Evolutionary conservation across 2,113 vertebrate species (phyloP).

Genomic region (Xiphophorus couchianus): DNA sequence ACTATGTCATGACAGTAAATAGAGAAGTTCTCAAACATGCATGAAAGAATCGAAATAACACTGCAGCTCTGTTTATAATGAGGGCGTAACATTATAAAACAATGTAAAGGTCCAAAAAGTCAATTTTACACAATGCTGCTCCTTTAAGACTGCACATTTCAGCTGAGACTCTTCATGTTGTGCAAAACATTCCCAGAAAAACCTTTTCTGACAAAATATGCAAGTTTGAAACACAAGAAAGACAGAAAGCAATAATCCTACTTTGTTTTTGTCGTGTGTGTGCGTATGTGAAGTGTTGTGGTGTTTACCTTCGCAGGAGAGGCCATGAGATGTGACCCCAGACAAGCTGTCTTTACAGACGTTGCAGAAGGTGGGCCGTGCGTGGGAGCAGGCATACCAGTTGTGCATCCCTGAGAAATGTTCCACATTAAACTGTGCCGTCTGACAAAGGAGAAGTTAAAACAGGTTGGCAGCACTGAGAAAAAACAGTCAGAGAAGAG

Average conservation of each 20-base stretch:
- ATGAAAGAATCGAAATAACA: no score
- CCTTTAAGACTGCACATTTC: neutral
- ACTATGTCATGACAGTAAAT: no score
- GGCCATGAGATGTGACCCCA: slow-evolving; percentile 97
- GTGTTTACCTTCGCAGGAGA: slow-evolving; percentile 95
- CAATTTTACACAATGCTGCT: no score
- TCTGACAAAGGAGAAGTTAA: slow-evolving; percentile 88
- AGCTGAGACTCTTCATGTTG: neutral
- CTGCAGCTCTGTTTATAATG: no score
- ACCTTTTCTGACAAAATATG: no score
- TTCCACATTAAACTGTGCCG: slow-evolving; percentile 99
- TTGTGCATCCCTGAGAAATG: slow-evolving; percentile 99
- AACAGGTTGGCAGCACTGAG: slow-evolving; percentile 80
- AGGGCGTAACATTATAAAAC: no score
- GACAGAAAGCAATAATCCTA: neutral
- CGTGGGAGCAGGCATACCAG: slow-evolving; percentile 99
- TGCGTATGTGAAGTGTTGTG: neutral
- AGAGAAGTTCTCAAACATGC: no score
- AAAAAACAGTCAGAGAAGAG: slow-evolving; percentile 65
- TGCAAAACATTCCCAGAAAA: neutral
- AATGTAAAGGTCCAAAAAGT: no score
- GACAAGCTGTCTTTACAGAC: slow-evolving; percentile 97
- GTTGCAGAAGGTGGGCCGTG: slow-evolving; percentile 97
- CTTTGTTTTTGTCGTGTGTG: neutral
- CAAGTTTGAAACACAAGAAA: no score